A percentile compares a stretch with the other conserved stretches of the same genome.
phyloP scores from a whole-genome alignment of 2,113 vertebrate species.

The Copsychus sechellarum region DNA sequence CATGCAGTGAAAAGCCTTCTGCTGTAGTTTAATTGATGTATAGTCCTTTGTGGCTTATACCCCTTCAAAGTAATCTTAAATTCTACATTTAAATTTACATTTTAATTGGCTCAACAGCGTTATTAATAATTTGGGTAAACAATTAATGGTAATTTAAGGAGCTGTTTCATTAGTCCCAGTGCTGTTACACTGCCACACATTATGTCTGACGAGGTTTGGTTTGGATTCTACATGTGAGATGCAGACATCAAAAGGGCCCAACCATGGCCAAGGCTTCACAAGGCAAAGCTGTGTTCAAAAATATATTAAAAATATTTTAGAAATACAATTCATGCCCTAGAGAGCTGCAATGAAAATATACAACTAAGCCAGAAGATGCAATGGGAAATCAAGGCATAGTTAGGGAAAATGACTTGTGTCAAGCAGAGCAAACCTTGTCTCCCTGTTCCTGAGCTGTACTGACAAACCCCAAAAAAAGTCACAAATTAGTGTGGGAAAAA shows the following conservation, averaged over 20 bases:
- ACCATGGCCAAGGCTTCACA: accelerated
- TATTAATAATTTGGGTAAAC: background rate
- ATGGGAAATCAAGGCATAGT: background rate
- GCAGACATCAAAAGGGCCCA: background rate
- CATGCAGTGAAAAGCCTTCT: constrained; percentile 3
- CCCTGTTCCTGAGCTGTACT: background rate
- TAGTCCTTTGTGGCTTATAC: background rate
- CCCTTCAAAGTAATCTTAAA: background rate
- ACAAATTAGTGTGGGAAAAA: background rate
- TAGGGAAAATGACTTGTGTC: accelerated
- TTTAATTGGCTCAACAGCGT: background rate
- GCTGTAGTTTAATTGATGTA: background rate
- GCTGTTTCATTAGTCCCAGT: background rate
- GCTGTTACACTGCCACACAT: background rate
- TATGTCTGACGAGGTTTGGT: background rate
- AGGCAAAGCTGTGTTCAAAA: background rate
- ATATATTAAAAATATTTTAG: background rate
- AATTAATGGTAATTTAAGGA: background rate
- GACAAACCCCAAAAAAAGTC: accelerated
- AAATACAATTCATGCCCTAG: accelerated
- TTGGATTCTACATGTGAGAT: background rate
- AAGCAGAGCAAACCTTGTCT: background rate
- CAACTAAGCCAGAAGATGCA: background rate
- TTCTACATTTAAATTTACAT: background rate
- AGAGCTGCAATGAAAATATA: background rate